Base-by-base conservation (phyloP, 2,797 vertebrate species). In the Potorous gilbertii region DNA sequence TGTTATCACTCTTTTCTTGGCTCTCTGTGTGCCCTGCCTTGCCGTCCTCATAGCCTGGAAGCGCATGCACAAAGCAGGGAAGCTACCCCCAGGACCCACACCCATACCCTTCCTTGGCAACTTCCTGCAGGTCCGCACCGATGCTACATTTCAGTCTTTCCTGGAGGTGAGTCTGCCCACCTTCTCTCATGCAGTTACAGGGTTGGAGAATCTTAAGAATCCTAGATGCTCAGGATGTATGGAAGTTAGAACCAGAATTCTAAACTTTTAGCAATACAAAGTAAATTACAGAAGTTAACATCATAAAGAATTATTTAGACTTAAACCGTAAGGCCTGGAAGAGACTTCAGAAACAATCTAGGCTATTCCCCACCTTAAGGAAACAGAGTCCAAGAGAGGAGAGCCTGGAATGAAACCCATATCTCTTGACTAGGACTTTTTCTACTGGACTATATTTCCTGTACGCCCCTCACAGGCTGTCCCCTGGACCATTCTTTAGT, bases 101-200 rank as follows among this genome's bases (percentile, higher is more conserved):
- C 98, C 98, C 0, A 93, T 98, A 21, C 99, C 98, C 2, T 92
- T 99, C 90, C 40, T 99, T 27, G 98, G 99, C 31, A 99, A 99
- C 93, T n/a, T 99, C 62, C 95, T 99, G 16, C 98, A 98, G 40
- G 27, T 99, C 54, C 91, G 97, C 18, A 91, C 96, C 0, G 97
- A 98, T 56, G 97, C 97, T 55, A 96, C 97, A 8, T 98, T 98
- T 90, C 98, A 98, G 55, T 98, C 98, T 87, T 97, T 99, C 59
- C 90, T 98, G 92, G 97, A 98, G 98, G 99, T 99, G 46, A 98
- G 98, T 98, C 55, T 96, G 18, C 46, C 54, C 3, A 9, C n/a
- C 54, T 91, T n/a, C 55, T 95, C 56, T 91, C 21, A 5, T 0
- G 46, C 6, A 54, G 34, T 28, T 34, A 34, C 55, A 10, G 62